A percentile compares a stretch with the other conserved stretches of the same genome.
phyloP scores from a whole-genome alignment of 2,888 invertebrate species.

The Acronicta alni region DNA sequence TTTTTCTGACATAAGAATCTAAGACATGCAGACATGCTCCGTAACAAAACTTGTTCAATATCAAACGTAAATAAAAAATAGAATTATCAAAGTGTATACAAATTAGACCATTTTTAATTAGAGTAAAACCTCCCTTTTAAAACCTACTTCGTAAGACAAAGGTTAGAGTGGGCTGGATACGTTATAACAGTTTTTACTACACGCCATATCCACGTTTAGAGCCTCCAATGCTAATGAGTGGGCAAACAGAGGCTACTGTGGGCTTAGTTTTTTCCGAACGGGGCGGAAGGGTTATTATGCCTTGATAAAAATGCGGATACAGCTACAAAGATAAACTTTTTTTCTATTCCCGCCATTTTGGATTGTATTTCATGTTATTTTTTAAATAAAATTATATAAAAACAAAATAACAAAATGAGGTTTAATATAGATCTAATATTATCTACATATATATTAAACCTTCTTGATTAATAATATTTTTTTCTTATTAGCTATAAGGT shows the following conservation, averaged over 20 bases:
- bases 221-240: constrained; percentile 73
- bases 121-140: constrained; percentile 49
- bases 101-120: constrained; percentile 64
- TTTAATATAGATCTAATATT: too few relatives aligned
- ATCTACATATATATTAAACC: too few relatives aligned
- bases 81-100: constrained; percentile 21
- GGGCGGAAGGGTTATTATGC: constrained; percentile 9
- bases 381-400: too few relatives aligned
- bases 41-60: too few relatives aligned
- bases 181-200: constrained; percentile 71
- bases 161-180: constrained; percentile 49
- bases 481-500: too few relatives aligned
- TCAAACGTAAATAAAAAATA: constrained; percentile 1
- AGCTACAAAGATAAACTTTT: neutral
- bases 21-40: neutral
- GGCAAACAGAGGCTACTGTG: constrained; percentile 75
- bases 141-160: constrained; percentile 60
- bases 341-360: neutral
- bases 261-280: constrained; percentile 14
- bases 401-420: too few relatives aligned
- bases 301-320: neutral
- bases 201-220: constrained; percentile 64
- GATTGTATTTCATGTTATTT: too few relatives aligned
- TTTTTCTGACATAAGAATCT: too few relatives aligned
- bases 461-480: too few relatives aligned